Evolutionary conservation across 2,797 vertebrate species (phyloP).

Genomic region (Cossypha polioptera): DNA sequence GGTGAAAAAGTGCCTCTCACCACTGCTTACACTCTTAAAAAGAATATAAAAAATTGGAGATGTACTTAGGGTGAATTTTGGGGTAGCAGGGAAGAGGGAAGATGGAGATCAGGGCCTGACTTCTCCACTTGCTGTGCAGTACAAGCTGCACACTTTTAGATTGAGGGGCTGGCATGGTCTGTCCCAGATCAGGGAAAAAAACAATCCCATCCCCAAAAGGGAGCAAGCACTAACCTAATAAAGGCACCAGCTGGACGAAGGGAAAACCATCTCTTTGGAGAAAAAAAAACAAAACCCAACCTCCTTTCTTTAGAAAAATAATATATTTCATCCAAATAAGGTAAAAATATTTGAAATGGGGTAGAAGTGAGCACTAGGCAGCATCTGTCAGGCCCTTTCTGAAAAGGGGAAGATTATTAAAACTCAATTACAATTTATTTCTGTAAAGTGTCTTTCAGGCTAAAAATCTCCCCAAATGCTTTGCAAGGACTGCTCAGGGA

Average conservation of each 20-base stretch:
- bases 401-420: conserved; percentile 76
- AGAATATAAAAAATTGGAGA: not conserved
- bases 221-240: conserved; percentile 78
- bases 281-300: conserved; percentile 41
- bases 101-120: not conserved
- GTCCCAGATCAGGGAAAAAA: conserved; percentile 62
- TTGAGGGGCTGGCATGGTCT: conserved; percentile 56
- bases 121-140: not conserved
- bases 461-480: conserved; percentile 33
- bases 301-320: conserved; percentile 85
- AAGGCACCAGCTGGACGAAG: conserved; percentile 77
- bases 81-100: not conserved
- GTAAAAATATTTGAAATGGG: conserved; percentile 86
- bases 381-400: conserved; percentile 73
- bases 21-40: rapidly evolving
- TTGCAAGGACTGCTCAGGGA: not conserved
- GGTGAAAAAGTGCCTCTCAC: not conserved
- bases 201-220: conserved; percentile 72
- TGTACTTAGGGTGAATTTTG: not conserved
- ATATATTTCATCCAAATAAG: conserved; percentile 87
- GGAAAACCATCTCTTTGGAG: conserved; percentile 69
- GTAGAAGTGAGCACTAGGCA: conserved; percentile 77
- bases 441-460: conserved; percentile 68
- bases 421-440: conserved; percentile 73
- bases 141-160: conserved; percentile 33